Evolutionary conservation across 1,140 invertebrate genomes (phyloP).

Genomic region (Chironomus tepperi): DNA sequence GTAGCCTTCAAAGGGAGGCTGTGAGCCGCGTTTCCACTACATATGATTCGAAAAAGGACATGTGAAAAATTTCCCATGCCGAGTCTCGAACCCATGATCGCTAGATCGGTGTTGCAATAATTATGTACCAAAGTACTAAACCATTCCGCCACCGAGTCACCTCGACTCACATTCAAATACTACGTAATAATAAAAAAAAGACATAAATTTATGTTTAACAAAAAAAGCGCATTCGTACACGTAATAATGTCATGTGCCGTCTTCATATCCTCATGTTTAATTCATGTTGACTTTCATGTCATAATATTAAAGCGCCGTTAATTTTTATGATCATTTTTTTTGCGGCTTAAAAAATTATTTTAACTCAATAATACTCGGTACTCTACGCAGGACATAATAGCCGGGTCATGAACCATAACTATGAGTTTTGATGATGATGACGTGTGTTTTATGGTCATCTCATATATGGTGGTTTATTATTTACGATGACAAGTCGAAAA

Average conservation of each 20-base stretch:
- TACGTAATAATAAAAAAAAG: too few species aligned
- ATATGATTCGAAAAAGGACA: too few species aligned
- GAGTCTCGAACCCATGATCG: too few species aligned
- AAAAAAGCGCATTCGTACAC: too few species aligned
- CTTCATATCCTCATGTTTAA: constrained; percentile 7
- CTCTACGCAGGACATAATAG: not conserved
- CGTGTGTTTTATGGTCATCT: constrained; percentile 7
- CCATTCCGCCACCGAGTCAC: too few species aligned
- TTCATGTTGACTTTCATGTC: not conserved
- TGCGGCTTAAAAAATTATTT: not conserved
- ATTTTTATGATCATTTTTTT: not conserved
- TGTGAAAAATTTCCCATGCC: too few species aligned
- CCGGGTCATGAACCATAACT: not conserved
- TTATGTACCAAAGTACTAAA: too few species aligned
- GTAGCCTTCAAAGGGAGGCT: too few species aligned
- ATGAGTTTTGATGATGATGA: constrained; percentile 2
- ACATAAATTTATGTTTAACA: too few species aligned
- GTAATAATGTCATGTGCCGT: not conserved
- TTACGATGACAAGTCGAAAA: not conserved
- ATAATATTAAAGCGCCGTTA: constrained; percentile 7
- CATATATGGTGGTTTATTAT: constrained; percentile 2
- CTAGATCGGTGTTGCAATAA: too few species aligned
- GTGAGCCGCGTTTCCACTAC: too few species aligned
- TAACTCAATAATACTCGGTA: not conserved
- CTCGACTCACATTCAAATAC: too few species aligned